Evolutionary conservation across 2,888 invertebrate genomes (phyloP), one percentile per base, ranked within the genome.

Genomic region (Tetrapedia diversipes): DNA sequence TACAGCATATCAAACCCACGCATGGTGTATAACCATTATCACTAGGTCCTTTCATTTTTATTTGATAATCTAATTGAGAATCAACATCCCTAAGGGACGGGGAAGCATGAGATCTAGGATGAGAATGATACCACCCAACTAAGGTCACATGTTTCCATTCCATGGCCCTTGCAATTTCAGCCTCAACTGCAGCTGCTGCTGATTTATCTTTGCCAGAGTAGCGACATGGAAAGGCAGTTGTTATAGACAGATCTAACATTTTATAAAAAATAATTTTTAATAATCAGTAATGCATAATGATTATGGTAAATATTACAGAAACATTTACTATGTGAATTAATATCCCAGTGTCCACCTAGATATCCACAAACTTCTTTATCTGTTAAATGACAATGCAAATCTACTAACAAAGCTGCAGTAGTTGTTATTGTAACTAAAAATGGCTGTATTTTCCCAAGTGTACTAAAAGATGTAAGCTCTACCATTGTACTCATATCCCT

Each of bases 61-160:
- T 96, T 92, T 99, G 98, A 92, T 98, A 98, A 88, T 98, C 98
- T 80, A 99, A 92, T 92, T 99, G 98, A 71, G 96, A 95, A 90
- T 98, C 98, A 70, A 98, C 96, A 90, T 99, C 98, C 65, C 97
- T 93, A 72, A 95, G 94, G 87, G 96, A 98, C 77, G 97, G 98
- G 86, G 97, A 96, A 1, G 98, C 96, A 67, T 97, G 96, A 82
- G 96, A 95, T 65, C 95, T 95, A 0, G 98, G 97, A 92, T 98
- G 98, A 11, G 98, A 98, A 92, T 98, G 98, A 92, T 98, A 98
- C 98, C 98, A 98, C 8, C 98, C 98, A 4, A 98, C 96, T 10
- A 98, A 92, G 4, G 95, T 95, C 45, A 98, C 93, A 66, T 97
- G 96, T 86, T 96, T 94, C 87, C 95, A 95, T 88, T 97, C 96